Evolutionary conservation across 2,888 invertebrate species (phyloP), one percentile per base, ranked within the genome.

Genomic region (Rotaria macrura): DNA sequence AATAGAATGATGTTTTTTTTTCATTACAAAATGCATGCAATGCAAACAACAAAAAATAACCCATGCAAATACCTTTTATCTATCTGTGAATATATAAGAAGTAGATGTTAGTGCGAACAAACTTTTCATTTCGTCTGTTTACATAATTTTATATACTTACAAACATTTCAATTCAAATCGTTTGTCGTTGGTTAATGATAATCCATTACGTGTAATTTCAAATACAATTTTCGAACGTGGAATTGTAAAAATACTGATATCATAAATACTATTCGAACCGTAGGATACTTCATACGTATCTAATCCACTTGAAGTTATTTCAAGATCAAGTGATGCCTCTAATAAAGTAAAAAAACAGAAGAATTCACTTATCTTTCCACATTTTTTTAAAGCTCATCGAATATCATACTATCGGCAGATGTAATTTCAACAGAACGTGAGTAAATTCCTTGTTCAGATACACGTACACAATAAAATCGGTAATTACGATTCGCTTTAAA

Each of bases 371-470:
- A 1, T 54, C 25, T 54, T 54, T 25, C 6, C 25, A 25, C 25
- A 5, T 52, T 23, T 54, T 5, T 54, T 25, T 49, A 49, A 12
- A 23, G 54, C 23, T 23, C 25, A 54, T 54, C 7, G 20, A 54
- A 54, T 49, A 54, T 34, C 65, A 38, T 65, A 65, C 65, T 9
- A 65, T 34, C 10, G 38, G 14, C 25, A 79, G 43, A 79, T n/a
- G 1, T 43, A 12, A 79, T 79, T 2, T 79, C 43, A 79, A 79
- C 79, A 43, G 43, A n/a, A 40, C 43, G 79, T 43, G 79, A 79
- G 43, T 79, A 79, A n/a, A 79, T 43, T 79, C 79, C 79, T 79
- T 79, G 79, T 43, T 79, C 79, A 25, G 79, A 79, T 25, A 79
- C 43, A 5, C 79, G 79, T 43, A 43, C 79, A 79, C 79, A 79